Percentiles rank a stretch among this genome's conserved stretches.
Conservation (phyloP, 1,140 invertebrate genomes). For the Drosophila tani region DNA sequence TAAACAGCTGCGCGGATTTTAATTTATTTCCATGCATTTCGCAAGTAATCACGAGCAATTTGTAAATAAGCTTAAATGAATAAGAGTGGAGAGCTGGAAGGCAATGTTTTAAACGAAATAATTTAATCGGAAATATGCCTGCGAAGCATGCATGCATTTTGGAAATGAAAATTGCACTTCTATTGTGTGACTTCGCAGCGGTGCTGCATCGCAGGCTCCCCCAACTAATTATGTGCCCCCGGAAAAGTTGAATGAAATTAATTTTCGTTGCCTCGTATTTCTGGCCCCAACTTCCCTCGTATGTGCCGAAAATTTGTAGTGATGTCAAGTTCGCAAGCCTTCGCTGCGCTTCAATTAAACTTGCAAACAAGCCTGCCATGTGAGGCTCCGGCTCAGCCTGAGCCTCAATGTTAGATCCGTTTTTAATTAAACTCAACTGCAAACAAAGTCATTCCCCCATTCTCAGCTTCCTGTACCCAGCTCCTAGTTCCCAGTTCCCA, state of each 20-base stretch:
- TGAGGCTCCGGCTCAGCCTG: constrained; percentile 30
- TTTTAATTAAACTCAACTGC: constrained; percentile 84
- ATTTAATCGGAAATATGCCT: constrained; percentile 37
- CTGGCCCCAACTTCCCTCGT: constrained; percentile 9
- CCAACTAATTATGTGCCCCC: constrained; percentile 56
- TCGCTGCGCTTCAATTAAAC: constrained; percentile 63
- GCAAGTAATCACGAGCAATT: constrained; percentile 43
- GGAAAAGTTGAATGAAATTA: constrained; percentile 51
- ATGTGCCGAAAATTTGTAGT: constrained; percentile 42
- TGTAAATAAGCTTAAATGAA: constrained; percentile 36
- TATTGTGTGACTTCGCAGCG: constrained; percentile 17
- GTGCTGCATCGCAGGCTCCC: constrained; percentile 19
- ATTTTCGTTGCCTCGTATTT: constrained; percentile 24
- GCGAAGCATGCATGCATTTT: constrained; percentile 16
- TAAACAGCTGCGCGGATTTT: constrained; percentile 45
- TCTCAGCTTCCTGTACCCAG: not conserved
- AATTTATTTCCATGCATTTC: constrained; percentile 44
- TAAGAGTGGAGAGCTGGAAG: not conserved
- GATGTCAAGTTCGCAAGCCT: constrained; percentile 46
- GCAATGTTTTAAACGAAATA: constrained; percentile 24
- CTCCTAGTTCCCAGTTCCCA: not conserved
- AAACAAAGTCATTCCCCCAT: constrained; percentile 70
- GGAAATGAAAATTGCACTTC: constrained; percentile 37
- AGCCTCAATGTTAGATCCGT: constrained; percentile 76
- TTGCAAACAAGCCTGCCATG: constrained; percentile 61